Conservation (phyloP, 2,113 vertebrate species). For the Stigmatopora nigra region DNA sequence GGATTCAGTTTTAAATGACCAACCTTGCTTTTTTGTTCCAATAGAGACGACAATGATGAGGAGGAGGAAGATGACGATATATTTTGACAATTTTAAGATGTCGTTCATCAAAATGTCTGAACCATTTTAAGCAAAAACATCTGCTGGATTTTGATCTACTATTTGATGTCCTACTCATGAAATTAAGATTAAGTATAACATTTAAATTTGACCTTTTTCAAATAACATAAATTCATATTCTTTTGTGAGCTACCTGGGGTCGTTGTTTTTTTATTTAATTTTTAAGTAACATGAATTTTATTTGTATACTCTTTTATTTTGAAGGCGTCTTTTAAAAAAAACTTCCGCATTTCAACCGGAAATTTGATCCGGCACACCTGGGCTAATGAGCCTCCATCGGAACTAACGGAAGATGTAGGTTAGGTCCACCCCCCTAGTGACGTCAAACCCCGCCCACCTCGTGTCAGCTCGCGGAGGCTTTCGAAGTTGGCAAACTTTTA, state of each 20-base stretch:
- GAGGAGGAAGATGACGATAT: too few species aligned
- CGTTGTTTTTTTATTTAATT: too few species aligned
- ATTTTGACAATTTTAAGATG: not conserved
- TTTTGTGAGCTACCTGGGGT: too few species aligned
- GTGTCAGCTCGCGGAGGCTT: not conserved
- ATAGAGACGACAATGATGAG: not conserved
- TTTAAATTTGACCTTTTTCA: not conserved
- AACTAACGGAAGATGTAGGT: not conserved
- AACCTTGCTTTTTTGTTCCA: not conserved
- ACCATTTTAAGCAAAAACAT: slow-evolving; percentile 38
- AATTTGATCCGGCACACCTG: too few species aligned
- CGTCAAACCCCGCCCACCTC: not conserved
- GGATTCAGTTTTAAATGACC: not conserved
- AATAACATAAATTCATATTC: too few species aligned
- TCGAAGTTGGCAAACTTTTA: slow-evolving; percentile 21
- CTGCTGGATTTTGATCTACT: slow-evolving; percentile 39
- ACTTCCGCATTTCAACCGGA: too few species aligned
- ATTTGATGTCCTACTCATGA: slow-evolving; percentile 39
- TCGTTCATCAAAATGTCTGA: not conserved
- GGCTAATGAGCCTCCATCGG: too few species aligned
- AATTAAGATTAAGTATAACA: slow-evolving; percentile 20
- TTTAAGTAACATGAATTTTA: too few species aligned
- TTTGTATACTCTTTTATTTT: too few species aligned
- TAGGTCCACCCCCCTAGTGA: slow-evolving; percentile 7
- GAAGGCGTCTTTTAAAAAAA: too few species aligned